Evolutionary conservation across 2,113 vertebrate species (phyloP), one percentile per base, ranked within the genome.

Genomic region (Psittacara wagleri): DNA sequence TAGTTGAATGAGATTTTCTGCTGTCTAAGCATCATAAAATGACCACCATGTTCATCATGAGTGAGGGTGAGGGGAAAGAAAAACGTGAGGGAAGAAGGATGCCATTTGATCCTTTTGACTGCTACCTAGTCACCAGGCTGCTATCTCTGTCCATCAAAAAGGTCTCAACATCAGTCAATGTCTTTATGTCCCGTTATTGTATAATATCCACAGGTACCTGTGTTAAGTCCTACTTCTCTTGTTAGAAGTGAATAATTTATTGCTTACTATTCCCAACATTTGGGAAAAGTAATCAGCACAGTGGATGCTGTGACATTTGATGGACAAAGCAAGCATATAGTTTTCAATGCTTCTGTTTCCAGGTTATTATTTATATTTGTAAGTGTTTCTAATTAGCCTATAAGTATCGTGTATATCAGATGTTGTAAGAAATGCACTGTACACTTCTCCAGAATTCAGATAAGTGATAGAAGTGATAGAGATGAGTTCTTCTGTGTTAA

Each of bases 401-500:
- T 41, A 48, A 78, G 37, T 63, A 59, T 25, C 14, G 2, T 61
- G 35, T 51, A n/a, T 80, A n/a, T 8, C 25, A 64, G 48, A 24
- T 49, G 24, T 29, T 70, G 2, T 54, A 31, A 67, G 35, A 92
- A 91, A 51, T 68, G 8, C 17, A 2, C 3, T 25, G 43, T 37
- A 51, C 1, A 1, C 9, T 75, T 41, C 46, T 86, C 14, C 17
- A 67, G 51, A 67, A 72, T 59, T 35, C 63, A 46, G 7, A 1
- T 64, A 23, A 72, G 22, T 59, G 20, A 9, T 24, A 74, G 44
- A 70, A 24, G 10, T 20, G 14, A 54, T 41, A 74, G 51, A 22
- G 3, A 25, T 0, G 0, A 6, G 55, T 83, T 83, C 7, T 80
- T 1, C 33, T 79, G 17, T 17, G 3, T 44, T 69, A 16, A 35